Evolutionary conservation across 2,888 invertebrate species (phyloP).

Genomic region (Aphidius colemani): DNA sequence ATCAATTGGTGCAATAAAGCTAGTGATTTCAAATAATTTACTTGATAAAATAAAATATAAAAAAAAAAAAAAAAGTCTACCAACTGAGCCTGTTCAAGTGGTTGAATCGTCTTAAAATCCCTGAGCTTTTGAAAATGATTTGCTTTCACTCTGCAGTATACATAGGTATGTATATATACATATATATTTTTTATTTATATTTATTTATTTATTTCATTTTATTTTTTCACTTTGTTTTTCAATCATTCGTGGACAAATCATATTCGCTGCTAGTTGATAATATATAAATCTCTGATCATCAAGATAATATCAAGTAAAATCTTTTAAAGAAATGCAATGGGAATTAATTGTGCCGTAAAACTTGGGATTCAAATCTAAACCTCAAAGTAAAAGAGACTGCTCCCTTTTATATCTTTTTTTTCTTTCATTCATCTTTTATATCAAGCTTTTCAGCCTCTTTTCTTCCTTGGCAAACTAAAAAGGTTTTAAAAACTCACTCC

Average conservation of each 20-base stretch:
- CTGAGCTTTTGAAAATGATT: no score
- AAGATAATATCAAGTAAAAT: no score
- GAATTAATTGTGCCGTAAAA: constrained; percentile 57
- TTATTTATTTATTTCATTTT: constrained; percentile 18
- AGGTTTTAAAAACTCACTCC: constrained; percentile 20
- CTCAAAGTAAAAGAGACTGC: constrained; percentile 42
- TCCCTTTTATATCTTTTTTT: constrained; percentile 29
- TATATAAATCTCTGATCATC: no score
- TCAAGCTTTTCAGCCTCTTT: constrained; percentile 20
- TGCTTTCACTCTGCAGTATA: no score
- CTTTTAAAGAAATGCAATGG: constrained; percentile 39
- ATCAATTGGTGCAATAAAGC: no score
- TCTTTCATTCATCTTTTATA: constrained; percentile 26
- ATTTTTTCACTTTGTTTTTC: constrained; percentile 15
- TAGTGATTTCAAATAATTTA: constrained; percentile 23
- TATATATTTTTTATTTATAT: no score
- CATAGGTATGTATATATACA: no score
- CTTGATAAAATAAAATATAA: no score
- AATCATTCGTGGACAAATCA: constrained; percentile 18
- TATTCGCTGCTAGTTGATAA: constrained; percentile 6
- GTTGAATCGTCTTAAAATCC: constrained; percentile 30
- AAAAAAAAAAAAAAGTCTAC: constrained; percentile 19
- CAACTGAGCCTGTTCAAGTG: constrained; percentile 17
- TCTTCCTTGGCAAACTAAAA: constrained; percentile 23
- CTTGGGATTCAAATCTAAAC: constrained; percentile 51